Percentiles rank a stretch among this genome's conserved stretches.
Evolutionary conservation across 1,140 invertebrate genomes (phyloP).

Genomic region (Drosophila kanapiae): DNA sequence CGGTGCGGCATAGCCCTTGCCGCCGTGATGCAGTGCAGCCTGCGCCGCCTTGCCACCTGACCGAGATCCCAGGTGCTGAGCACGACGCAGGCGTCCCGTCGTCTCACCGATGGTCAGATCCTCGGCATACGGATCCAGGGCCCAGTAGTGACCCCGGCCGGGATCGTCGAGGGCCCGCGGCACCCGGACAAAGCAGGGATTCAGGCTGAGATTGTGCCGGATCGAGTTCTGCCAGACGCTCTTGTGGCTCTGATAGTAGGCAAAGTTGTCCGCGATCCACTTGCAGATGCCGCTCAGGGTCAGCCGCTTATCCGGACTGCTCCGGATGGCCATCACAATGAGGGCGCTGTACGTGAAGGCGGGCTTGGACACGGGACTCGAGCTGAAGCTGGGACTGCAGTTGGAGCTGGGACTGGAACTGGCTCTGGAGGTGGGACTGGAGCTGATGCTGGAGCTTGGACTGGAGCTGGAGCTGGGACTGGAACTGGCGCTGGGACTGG

Average conservation of each 20-base stretch:
- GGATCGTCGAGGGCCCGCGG: conserved; percentile 74
- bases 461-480: conserved; percentile 91
- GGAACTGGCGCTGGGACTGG: not conserved
- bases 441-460: too few relatives aligned
- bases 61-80: conserved; percentile 27
- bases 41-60: conserved; percentile 11
- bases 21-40: not conserved
- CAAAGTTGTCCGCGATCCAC: conserved; percentile 92
- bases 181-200: conserved; percentile 72
- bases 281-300: conserved; percentile 96
- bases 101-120: conserved; percentile 78
- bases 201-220: conserved; percentile 92
- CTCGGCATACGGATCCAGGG: conserved; percentile 71
- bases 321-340: conserved; percentile 98
- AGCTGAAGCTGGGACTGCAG: not conserved
- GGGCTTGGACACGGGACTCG: conserved; percentile 86
- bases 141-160: conserved; percentile 79
- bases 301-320: conserved; percentile 92
- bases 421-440: not conserved
- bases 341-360: conserved; percentile 98
- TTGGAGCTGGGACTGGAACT: not conserved
- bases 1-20: conserved; percentile 8
- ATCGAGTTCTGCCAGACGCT: conserved; percentile 99
- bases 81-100: conserved; percentile 59
- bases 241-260: conserved; percentile 97